These are phyloP conservation scores for Euzophera pinguis DNA, from an alignment of 2,888 invertebrate genomes.

Conservation along the genomic window DNA sequence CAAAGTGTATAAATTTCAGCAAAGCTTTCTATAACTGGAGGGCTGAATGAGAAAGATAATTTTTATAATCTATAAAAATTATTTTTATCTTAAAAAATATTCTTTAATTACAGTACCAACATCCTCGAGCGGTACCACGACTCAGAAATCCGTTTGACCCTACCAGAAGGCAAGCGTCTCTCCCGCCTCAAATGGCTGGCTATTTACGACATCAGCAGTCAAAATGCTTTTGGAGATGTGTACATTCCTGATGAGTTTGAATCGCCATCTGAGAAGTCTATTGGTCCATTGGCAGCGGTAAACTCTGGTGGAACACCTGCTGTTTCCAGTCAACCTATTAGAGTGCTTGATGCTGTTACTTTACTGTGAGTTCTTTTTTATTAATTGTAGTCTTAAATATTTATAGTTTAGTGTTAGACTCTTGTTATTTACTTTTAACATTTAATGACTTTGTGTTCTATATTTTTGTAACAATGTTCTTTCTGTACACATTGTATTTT, in stretches of 20 bases:
- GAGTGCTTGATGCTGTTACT: conserved; percentile 90
- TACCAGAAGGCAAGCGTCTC: conserved; percentile 92
- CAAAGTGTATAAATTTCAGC: too few relatives aligned
- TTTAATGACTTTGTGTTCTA: too few relatives aligned
- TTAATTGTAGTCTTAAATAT: too few relatives aligned
- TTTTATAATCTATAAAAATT: too few relatives aligned
- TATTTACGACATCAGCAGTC: conserved; percentile 91
- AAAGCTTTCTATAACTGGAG: too few relatives aligned
- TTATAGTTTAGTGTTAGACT: too few relatives aligned
- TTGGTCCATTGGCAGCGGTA: conserved; percentile 51
- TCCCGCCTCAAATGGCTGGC: conserved; percentile 94
- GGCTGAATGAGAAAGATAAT: too few relatives aligned
- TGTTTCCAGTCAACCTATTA: conserved; percentile 85
- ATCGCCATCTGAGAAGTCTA: conserved; percentile 85
- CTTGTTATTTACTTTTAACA: too few relatives aligned
- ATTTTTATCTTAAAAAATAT: too few relatives aligned
- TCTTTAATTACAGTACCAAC: conserved; percentile 82
- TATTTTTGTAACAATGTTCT: too few relatives aligned
- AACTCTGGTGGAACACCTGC: conserved; percentile 45
- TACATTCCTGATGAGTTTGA: conserved; percentile 95
- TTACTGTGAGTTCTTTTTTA: conserved; percentile 76
- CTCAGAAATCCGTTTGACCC: conserved; percentile 88
- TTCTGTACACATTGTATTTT: too few relatives aligned
- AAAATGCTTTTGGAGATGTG: conserved; percentile 94
- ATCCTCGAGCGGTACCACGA: conserved; percentile 92